Percentiles rank a stretch among this genome's conserved stretches.
These are phyloP conservation scores for Cladorhizidae sp. DNA, from an alignment of 37 sponge, comb jelly and placozoan genomes.

Conservation along the genomic window DNA sequence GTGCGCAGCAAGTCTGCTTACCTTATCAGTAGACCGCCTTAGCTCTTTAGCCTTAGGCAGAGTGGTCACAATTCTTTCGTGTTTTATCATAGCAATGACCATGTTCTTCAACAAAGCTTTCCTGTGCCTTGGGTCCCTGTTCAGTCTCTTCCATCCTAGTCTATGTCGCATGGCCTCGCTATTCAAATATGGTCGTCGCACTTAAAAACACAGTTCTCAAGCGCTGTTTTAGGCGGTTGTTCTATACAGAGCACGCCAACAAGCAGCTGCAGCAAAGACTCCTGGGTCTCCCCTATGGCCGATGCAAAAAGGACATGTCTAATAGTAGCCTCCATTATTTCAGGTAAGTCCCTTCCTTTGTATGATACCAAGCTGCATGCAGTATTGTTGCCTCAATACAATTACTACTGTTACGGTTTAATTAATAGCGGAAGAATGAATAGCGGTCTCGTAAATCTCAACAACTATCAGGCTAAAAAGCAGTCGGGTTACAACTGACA, in stretches of 20 bases:
- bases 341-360: slow-evolving; percentile 9
- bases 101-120: slow-evolving; percentile 64
- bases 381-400: too few relatives aligned
- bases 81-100: slow-evolving; percentile 73
- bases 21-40: slow-evolving; percentile 71
- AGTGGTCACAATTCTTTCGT: slow-evolving; percentile 87
- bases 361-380: too few relatives aligned
- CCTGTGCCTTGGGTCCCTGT: slow-evolving; percentile 37
- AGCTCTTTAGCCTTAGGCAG: slow-evolving; percentile 82
- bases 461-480: too few relatives aligned
- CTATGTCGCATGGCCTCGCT: slow-evolving; percentile 58
- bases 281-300: too few relatives aligned
- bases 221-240: too few relatives aligned
- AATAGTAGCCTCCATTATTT: slow-evolving; percentile 16
- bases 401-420: too few relatives aligned
- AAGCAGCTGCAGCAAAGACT: too few relatives aligned
- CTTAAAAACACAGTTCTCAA: not conserved
- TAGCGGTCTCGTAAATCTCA: too few relatives aligned
- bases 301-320: slow-evolving; percentile 4
- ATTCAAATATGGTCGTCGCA: not conserved
- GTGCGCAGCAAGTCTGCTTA: slow-evolving; percentile 37
- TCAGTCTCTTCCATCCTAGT: slow-evolving; percentile 39
- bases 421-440: too few relatives aligned
- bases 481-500: too few relatives aligned
- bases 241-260: too few relatives aligned